Evolutionary conservation across 2,888 invertebrate genomes (phyloP), one percentile per base, ranked within the genome.

Genomic region (Cyrtodaria siliqua): DNA sequence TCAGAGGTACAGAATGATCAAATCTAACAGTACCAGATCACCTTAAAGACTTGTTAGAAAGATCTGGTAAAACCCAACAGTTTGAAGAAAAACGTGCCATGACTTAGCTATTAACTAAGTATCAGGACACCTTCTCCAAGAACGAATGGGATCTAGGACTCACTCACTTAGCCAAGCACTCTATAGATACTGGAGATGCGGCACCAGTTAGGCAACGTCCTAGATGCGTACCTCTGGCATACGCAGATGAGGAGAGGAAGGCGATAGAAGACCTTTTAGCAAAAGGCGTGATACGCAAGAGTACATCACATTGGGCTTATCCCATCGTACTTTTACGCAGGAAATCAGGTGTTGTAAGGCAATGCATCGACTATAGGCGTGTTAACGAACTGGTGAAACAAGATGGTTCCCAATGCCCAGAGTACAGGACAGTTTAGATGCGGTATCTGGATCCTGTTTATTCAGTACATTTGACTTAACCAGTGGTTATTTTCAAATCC

Each of bases 381-480:
- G 27, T 67, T 14, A 67, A 67, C 57, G 29, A 9, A 2, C 1
- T 47, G 9, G 40, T 38, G 0, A 49, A 27, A 12, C 29, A 26
- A 1, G 66, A 66, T 29, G 66, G 2, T 66, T 56, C 20, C 66
- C 66, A 9, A 16, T 66, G 20, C 42, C 61, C 1, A 12, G 62
- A 16, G 40, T 63, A n/a, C 33, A 62, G 12, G 72, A 72, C 18
- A 66, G 73, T 47, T 26, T 67, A 16, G 56, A 60, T 20, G 53
- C 60, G 4, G 49, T 60, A 9, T 49, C 49, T 23, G 71, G 63
- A 27, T 29, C 71, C 16, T 27, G 6, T 1, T 20, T 69, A 16
- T n/a, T 68, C 44, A 56, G 56, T 49, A 57, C 49, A 14, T 69
- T 68, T 26, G 74, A 74, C 27, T 33, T 74, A 14, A 62, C 61